Percentiles rank a stretch among this genome's conserved stretches.
These are phyloP conservation scores for Marcusenius ussheri DNA, from an alignment of 2,113 vertebrate species.

Conservation along the genomic window DNA sequence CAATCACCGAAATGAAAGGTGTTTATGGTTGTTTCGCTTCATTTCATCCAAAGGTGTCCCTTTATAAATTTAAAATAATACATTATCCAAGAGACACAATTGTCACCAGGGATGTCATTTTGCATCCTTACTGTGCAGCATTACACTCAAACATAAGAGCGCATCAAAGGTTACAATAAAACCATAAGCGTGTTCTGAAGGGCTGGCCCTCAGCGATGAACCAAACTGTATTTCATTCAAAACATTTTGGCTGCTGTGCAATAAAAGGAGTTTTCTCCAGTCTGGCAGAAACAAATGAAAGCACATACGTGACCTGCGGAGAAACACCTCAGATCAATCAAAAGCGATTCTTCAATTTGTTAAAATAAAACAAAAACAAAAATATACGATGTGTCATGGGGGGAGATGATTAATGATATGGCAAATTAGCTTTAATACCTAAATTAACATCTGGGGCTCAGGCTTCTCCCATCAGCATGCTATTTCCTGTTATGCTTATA, in stretches of 20 bases:
- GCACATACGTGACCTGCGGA: background rate
- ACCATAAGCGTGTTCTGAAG: background rate
- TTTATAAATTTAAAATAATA: background rate
- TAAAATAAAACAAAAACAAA: constrained; percentile 27
- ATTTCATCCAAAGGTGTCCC: background rate
- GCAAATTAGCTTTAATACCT: constrained; percentile 52
- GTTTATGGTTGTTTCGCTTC: background rate
- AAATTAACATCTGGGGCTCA: constrained; percentile 56
- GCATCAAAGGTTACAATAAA: background rate
- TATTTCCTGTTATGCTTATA: constrained; percentile 69
- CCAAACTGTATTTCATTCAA: background rate
- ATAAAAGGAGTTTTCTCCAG: background rate
- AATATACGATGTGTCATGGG: constrained; percentile 37
- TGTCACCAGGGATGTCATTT: background rate
- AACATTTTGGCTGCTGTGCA: background rate
- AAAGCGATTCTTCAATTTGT: constrained; percentile 10
- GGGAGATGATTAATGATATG: constrained; percentile 56
- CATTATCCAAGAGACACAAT: too few relatives aligned
- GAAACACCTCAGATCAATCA: constrained; percentile 4
- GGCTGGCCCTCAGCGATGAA: background rate
- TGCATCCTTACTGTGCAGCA: background rate
- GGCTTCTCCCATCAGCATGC: constrained; percentile 54
- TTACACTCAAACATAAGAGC: background rate
- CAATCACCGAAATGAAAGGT: background rate
- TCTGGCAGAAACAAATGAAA: background rate